Percentiles rank a stretch among this genome's conserved stretches.
Evolutionary conservation across 2,888 invertebrate species (phyloP).

Genomic region (Gibbula magus): DNA sequence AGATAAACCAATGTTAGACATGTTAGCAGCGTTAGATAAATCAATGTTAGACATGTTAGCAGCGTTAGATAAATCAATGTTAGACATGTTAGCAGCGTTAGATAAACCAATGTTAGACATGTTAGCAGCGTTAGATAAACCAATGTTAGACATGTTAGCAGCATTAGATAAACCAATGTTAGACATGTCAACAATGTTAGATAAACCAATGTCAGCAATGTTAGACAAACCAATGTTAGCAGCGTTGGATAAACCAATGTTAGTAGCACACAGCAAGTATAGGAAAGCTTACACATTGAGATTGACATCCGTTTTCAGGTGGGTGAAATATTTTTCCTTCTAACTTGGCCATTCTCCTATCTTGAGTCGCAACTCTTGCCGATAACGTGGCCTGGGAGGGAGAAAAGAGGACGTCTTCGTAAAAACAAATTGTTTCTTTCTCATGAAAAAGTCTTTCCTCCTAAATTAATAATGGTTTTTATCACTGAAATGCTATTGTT

Average conservation of each 20-base stretch:
- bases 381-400: constrained; percentile 56
- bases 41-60: no score
- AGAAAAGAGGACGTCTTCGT: no score
- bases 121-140: background rate
- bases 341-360: constrained; percentile 67
- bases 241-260: no score
- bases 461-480: no score
- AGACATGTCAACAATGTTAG: background rate
- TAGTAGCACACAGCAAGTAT: background rate
- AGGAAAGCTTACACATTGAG: background rate
- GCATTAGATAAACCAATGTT: background rate
- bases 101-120: background rate
- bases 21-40: no score
- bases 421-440: no score
- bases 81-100: background rate
- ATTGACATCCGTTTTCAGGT: constrained; percentile 28
- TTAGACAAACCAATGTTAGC: no score
- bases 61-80: background rate
- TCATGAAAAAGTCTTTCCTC: no score
- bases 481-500: no score
- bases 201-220: background rate
- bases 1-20: no score
- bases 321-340: constrained; percentile 61
- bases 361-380: constrained; percentile 62
- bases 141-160: background rate